phyloP scores from a whole-genome alignment of 2,888 invertebrate species.

The Chymomyza amoena region DNA sequence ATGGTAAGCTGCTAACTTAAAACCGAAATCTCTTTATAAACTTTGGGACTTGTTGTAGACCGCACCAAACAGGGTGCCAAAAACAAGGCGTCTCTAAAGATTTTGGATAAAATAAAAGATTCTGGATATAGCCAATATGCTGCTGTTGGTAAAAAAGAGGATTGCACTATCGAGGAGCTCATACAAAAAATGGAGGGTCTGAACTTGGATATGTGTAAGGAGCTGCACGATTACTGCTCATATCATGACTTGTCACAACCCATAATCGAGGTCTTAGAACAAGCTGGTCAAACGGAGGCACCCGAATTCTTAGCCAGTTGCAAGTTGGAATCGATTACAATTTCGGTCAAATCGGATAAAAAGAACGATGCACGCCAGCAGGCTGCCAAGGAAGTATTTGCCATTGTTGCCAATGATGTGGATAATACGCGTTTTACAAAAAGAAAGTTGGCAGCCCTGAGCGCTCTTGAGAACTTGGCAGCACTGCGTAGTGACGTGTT shows the following conservation, averaged over 20 bases:
- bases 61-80: slow-evolving; percentile 79
- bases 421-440: slow-evolving; percentile 28
- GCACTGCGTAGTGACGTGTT: no score
- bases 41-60: slow-evolving; percentile 29
- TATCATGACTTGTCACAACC: no score
- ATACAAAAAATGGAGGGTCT: slow-evolving; percentile 42
- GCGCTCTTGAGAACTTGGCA: slow-evolving; percentile 47
- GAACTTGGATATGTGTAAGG: no score
- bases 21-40: background rate
- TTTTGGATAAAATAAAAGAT: no score
- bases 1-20: slow-evolving; percentile 61
- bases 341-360: slow-evolving; percentile 75
- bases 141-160: no score
- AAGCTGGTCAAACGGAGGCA: slow-evolving; percentile 73
- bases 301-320: slow-evolving; percentile 77
- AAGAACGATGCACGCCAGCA: no score
- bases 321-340: slow-evolving; percentile 68
- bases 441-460: slow-evolving; percentile 44
- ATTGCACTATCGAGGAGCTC: no score
- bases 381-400: slow-evolving; percentile 71
- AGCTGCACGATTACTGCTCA: no score
- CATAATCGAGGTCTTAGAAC: slow-evolving; percentile 76
- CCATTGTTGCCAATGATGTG: slow-evolving; percentile 47
- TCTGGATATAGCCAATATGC: no score
- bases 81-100: no score